Base-by-base conservation (phyloP, 2,113 vertebrate species). In the Willisornis vidua region DNA sequence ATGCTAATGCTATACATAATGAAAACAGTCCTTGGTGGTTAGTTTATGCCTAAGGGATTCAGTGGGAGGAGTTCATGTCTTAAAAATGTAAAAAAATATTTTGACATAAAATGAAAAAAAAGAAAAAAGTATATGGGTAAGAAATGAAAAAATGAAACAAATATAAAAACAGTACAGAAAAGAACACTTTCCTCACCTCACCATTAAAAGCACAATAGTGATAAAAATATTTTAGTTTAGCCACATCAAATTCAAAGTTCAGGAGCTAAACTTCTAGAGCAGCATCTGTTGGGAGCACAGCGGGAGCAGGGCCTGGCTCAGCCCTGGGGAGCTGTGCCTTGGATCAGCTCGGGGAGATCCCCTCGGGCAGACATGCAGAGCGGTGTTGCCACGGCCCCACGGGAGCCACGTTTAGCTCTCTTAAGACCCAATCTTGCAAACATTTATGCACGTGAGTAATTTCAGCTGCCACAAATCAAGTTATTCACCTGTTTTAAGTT, bases 371-470 rank as follows among this genome's bases (percentile, higher is more conserved):
- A 96, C 94, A 93, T 4, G 88, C 86, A 61, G 71, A 16, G 92
- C 83, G 1, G 79, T 13, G 51, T 19, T 63, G 89, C 58, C 73
- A 0, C 45, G 35, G 6, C 88, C 96, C 96, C 1, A 19, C 0
- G 22, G 94, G 93, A 95, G 71, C 83, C 43, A 28, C 62, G 0
- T 84, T 79, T 68, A 74, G 95, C 93, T 89, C 96, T 95, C 94
- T 9, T 13, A 65, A 90, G 95, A 31, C 57, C 93, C 86, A 46
- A 4, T 20, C 92, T 79, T 83, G 92, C 96, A 85, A 97, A 91
- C 91, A 1, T 49, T 95, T 90, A 67, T 12, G 87, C 96, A 89
- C 81, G 51, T 85, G 78, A 94, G 86, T 62, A 78, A 94, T 12
- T 93, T 77, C 92, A 87, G 87, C 84, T 74, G 93, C 81, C 82